Base-by-base conservation (phyloP, 2,113 vertebrate genomes). In the Neoarius graeffei region DNA sequence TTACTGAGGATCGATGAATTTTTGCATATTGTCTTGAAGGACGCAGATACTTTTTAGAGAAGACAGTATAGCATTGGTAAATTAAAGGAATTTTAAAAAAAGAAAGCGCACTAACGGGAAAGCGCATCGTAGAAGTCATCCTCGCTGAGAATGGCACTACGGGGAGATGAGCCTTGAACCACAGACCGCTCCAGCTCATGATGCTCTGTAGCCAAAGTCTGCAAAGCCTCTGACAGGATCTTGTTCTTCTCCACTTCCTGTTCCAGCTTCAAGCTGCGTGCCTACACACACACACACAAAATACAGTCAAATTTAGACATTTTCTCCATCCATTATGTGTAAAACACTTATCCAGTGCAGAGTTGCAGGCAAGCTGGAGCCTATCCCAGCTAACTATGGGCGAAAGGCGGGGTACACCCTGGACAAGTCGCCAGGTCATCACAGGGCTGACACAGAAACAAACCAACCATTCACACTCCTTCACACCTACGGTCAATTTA, bases 191-290 rank as follows among this genome's bases (percentile, higher is more conserved):
- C 98, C 93, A 99, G 95, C 93, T 98, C 97, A 95, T 99, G 98
- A 90, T 99, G 98, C 87, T 99, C 98, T 0, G 97, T 97, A 92
- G 98, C 98, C 19, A 99, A 93, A 4, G 97, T 97, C 96, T 99
- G 98, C 93, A 99, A 95, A 0, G 98, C 98, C 93, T 98, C 96
- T 10, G 97, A 99, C 91, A 99, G 96, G 94, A 99, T 98, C 95
- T 98, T 98, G 93, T 95, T 99, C 95, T 98, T 99, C 92, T 97
- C 98, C 88, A 97, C 96, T 92, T 98, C 98, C 90, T 99, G 97
- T 94, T 97, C 96, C 95, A 99, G 95, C 95, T 97, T 98, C 95
- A 97, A 88, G 95, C 96, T 97, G 93, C 96, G 96, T 93, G 97
- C 96, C 98, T 99, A 3, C 11, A 90, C 14, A 81, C 82, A 89